phyloP scores from a whole-genome alignment of 2,888 invertebrate genomes.

The Biston betularia region DNA sequence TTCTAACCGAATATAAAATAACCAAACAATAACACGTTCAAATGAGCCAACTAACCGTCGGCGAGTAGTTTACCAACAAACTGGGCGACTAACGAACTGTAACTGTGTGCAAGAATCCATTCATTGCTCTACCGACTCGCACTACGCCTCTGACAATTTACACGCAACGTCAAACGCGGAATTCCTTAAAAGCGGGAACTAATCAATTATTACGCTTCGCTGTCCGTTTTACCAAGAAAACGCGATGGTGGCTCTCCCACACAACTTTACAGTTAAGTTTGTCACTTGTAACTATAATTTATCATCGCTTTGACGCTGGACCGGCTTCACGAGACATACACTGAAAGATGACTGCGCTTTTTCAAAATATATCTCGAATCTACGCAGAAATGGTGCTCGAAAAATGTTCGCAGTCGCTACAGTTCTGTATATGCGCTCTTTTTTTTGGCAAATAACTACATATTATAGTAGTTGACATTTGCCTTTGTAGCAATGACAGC shows the following conservation, averaged over 20 bases:
- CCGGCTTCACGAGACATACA: constrained; percentile 13
- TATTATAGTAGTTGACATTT: constrained; percentile 20
- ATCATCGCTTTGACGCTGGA: constrained; percentile 13
- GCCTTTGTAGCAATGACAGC: constrained; percentile 6
- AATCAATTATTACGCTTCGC: background rate
- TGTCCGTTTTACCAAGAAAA: background rate
- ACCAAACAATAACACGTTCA: constrained; percentile 48
- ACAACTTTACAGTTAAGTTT: background rate
- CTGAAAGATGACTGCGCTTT: constrained; percentile 23
- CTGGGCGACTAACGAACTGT: background rate
- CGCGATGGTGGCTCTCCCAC: background rate
- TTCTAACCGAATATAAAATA: background rate
- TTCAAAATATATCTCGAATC: background rate
- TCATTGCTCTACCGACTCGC: constrained; percentile 21
- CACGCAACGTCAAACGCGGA: background rate
- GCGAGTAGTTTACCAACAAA: constrained; percentile 54
- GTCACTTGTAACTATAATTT: constrained; percentile 18
- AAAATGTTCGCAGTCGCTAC: constrained; percentile 13
- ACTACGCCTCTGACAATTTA: constrained; percentile 1
- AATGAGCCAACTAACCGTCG: constrained; percentile 56
- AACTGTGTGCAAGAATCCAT: constrained; percentile 34
- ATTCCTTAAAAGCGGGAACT: background rate
- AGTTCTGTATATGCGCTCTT: background rate
- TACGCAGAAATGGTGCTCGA: constrained; percentile 21
- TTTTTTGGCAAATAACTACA: background rate